Evolutionary conservation across 2,797 vertebrate species (phyloP).

Genomic region (Ctenopoma kingsleyae): DNA sequence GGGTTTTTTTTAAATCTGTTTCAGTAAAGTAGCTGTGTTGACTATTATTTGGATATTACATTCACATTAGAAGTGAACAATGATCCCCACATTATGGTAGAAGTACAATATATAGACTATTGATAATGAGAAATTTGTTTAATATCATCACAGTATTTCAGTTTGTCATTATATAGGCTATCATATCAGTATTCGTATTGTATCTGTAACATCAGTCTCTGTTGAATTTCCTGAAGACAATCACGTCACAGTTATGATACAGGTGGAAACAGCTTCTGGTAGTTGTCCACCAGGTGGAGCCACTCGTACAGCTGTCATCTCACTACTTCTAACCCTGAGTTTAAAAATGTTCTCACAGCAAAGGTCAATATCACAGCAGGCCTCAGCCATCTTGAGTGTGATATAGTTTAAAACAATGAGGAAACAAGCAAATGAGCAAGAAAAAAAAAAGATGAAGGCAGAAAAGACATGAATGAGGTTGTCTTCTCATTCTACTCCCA

Average conservation of each 20-base stretch:
- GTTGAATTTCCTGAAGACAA: not conserved
- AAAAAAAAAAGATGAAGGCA: not conserved
- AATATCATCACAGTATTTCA: too few relatives aligned
- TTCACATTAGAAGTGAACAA: not conserved
- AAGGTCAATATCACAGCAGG: constrained; percentile 20
- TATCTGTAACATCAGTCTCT: too few relatives aligned
- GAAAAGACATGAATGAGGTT: constrained; percentile 7
- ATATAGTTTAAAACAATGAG: not conserved
- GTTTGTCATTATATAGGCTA: too few relatives aligned
- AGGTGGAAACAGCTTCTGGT: not conserved
- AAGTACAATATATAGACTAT: too few relatives aligned
- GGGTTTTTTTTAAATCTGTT: not conserved
- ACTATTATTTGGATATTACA: not conserved
- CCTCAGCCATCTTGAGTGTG: not conserved
- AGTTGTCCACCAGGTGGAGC: constrained; percentile 58
- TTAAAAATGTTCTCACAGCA: not conserved
- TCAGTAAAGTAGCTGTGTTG: too few relatives aligned
- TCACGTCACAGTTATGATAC: not conserved
- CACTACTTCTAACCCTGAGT: not conserved
- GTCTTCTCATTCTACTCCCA: not conserved
- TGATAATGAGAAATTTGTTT: too few relatives aligned
- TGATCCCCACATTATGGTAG: too few relatives aligned
- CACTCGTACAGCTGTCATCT: not conserved
- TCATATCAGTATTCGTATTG: too few relatives aligned
- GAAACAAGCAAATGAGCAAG: not conserved